A percentile compares a stretch with the other conserved stretches of the same genome.
phyloP scores from a whole-genome alignment of 2,888 invertebrate species.

The Adela reaumurella region DNA sequence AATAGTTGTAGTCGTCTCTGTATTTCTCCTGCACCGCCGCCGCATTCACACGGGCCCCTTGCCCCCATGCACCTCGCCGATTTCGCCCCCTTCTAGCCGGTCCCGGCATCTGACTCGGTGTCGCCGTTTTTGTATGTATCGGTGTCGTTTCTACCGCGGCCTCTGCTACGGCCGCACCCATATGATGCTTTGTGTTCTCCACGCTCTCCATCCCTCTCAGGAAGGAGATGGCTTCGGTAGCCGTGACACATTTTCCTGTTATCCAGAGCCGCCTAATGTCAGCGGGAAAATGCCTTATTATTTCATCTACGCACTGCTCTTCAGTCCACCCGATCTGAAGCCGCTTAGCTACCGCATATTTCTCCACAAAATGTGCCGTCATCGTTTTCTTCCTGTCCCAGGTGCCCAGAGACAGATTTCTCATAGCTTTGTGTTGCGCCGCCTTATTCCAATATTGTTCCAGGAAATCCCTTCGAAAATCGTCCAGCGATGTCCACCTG shows the following conservation, averaged over 20 bases:
- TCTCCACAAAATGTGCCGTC: not conserved
- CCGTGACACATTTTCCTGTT: not conserved
- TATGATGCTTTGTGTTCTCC: no score
- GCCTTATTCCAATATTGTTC: constrained; percentile 1
- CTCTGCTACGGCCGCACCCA: no score
- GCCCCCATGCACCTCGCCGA: not conserved
- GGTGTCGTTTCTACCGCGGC: not conserved
- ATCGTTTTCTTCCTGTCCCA: not conserved
- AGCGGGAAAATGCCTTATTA: constrained; percentile 1
- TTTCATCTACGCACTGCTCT: not conserved
- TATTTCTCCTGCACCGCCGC: not conserved
- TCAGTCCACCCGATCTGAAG: not conserved
- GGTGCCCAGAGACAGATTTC: not conserved
- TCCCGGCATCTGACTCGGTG: no score
- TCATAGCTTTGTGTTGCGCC: not conserved
- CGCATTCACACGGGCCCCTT: not conserved
- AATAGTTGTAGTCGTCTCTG: not conserved
- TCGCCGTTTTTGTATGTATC: not conserved
- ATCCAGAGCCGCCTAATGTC: not conserved
- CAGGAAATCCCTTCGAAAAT: constrained; percentile 4
- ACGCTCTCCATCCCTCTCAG: not conserved
- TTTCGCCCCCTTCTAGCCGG: not conserved
- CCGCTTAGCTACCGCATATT: not conserved
- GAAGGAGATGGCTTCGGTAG: not conserved
- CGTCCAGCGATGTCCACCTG: not conserved